Conservation (phyloP, 2,797 vertebrate species). For the Rhodeus uyekii region DNA sequence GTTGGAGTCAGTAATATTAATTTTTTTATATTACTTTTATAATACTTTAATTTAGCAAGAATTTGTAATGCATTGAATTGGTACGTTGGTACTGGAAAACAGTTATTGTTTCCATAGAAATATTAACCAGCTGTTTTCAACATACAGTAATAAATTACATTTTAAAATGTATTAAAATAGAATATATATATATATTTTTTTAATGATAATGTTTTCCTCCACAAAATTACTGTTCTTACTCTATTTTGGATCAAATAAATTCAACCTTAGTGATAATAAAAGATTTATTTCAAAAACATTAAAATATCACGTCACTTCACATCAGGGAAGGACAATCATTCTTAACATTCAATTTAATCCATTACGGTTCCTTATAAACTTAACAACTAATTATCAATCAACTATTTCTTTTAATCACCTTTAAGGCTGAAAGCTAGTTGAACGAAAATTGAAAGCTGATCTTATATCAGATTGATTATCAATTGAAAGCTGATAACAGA, state of each 20-base stretch:
- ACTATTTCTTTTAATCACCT: background rate
- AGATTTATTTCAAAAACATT: background rate
- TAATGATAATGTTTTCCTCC: background rate
- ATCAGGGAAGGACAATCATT: background rate
- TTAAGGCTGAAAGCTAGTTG: background rate
- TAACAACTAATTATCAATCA: background rate
- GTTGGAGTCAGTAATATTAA: background rate
- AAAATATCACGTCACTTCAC: background rate
- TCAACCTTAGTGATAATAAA: background rate
- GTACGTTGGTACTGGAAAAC: too few species aligned
- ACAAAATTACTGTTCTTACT: background rate
- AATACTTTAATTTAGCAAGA: background rate
- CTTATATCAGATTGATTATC: too few species aligned
- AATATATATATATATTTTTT: too few species aligned
- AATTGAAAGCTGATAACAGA: background rate
- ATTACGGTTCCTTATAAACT: background rate
- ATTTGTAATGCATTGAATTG: too few species aligned
- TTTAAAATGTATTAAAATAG: background rate
- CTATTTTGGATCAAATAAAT: background rate
- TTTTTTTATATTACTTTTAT: background rate
- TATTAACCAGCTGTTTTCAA: background rate
- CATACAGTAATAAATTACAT: background rate
- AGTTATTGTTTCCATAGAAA: background rate
- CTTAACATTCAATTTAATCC: background rate
- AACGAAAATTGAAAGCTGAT: background rate